Base-by-base conservation (phyloP, 2,797 vertebrate genomes). In the Pyrrhura leucotis region DNA sequence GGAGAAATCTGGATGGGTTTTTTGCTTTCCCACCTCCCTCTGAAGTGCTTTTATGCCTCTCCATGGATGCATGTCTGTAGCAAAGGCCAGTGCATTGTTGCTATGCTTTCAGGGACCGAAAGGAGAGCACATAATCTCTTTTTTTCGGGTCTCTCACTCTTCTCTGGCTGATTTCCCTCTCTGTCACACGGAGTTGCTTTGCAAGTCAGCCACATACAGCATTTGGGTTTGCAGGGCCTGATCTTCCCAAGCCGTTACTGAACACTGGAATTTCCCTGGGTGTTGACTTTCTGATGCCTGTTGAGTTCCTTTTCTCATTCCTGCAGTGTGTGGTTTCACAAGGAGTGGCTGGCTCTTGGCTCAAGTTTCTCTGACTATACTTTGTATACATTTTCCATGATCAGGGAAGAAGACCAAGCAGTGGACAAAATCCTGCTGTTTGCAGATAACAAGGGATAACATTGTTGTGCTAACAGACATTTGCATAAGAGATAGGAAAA, bases 331-430 rank as follows among this genome's bases (percentile, higher is more conserved):
- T 53, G 81, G 71, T 97, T 97, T 95, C 95, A 33, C 18, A 10
- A 91, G 96, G 95, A 94, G 97, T 62, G 96, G 88, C 92, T 28
- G 77, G 4, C 90, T 13, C 33, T 16, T 3, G 28, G 92, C 90
- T 94, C 67, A 47, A 6, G 80, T 94, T 95, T 89, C 95, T 93
- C 44, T 61, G 71, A 18, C 76, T 54, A 12, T n/a, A 45, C 77
- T 29, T 79, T 74, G 76, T 65, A 69, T 84, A 85, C 56, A 17
- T 93, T 94, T 92, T 82, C 94, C 76, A 28, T 2, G 19, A 69
- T 78, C 79, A 61, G 69, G 89, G 74, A 56, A 73, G 72, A 73
- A 61, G 69, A 58, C 21, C 2, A 2, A 67, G 58, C 10, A 7
- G 53, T 2, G 11, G 85, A 69, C 90, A 85, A 90, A 95, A 96